Percentiles rank a stretch among this genome's conserved stretches.
Evolutionary conservation across 2,797 vertebrate species (phyloP).

Genomic region (Scomberomorus guttatus): DNA sequence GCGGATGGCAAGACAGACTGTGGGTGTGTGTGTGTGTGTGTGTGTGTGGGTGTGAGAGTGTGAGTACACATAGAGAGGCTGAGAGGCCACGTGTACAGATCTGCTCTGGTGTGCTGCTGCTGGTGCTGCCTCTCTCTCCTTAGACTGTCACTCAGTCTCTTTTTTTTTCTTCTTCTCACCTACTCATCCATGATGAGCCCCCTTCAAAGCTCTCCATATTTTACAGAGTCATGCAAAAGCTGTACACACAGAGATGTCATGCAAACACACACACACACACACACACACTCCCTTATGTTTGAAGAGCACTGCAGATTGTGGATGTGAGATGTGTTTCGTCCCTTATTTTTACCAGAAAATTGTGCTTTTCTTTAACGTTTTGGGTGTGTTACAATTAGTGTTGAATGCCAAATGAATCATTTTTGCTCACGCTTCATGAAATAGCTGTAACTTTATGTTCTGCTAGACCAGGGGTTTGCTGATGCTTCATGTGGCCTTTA

Average conservation of each 20-base stretch:
- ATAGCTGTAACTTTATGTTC: not conserved
- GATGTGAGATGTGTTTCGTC: not conserved
- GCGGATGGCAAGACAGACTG: constrained; percentile 13
- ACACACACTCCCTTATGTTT: not conserved
- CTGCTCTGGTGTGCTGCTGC: constrained; percentile 39
- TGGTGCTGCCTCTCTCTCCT: constrained; percentile 23
- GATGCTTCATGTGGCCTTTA: not conserved
- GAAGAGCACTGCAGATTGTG: constrained; percentile 3
- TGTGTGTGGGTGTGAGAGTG: constrained; percentile 17
- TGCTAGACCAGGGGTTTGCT: not conserved
- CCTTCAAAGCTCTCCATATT: constrained; percentile 37
- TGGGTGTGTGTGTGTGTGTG: constrained; percentile 25
- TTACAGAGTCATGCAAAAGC: constrained; percentile 36
- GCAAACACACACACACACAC: not conserved
- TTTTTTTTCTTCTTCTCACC: constrained; percentile 37
- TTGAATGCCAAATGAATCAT: not conserved
- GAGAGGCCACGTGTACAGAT: constrained; percentile 72
- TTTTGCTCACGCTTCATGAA: not conserved
- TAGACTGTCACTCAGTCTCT: constrained; percentile 34
- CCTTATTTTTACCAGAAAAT: not conserved
- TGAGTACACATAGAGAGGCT: constrained; percentile 25
- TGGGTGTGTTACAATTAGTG: not conserved
- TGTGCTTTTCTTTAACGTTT: not conserved
- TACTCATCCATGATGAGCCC: constrained; percentile 39
- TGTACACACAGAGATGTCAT: constrained; percentile 19